Base-by-base conservation (phyloP, 2,888 invertebrate genomes). In the Sarcophaga subvicina region DNA sequence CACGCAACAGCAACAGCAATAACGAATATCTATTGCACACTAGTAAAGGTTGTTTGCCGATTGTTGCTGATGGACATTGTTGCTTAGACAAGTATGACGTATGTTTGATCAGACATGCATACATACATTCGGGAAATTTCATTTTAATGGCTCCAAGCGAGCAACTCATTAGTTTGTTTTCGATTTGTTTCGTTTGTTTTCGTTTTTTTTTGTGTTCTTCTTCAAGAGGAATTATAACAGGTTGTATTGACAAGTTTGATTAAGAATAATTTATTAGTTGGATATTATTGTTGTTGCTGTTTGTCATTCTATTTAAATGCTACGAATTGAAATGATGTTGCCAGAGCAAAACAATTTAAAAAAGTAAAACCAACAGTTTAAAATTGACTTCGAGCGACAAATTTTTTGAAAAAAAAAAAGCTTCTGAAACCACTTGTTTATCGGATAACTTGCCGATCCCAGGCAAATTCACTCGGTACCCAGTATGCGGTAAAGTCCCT, bases 31-130 rank as follows among this genome's bases (percentile, higher is more conserved):
- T 54, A 77, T 59, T 17, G 37, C 71, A 81, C 80, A 72, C 37
- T 47, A 83, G 73, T 72, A 71, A 54, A 70, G 67, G 54, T 54
- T 37, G 37, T 37, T 37, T 37, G 10, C 8, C 37, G 37, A 37
- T 37, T 37, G 37, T 37, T 54, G 54, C 54, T 54, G 54, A 54
- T 54, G 54, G 17, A 54, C 17, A 54, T 54, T 12, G 54, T 71
- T 25, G 69, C 8, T n/a, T 62, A 22, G 20, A 17, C n/a, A 77
- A 45, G 77, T 77, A 59, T 82, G 60, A 66, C 71, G 66, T 54
- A 64, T 66, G 82, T 62, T 59, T 72, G 37, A 22, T 54, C 54
- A 54, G 54, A 54, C 54, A 12, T 54, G 17, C 54, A 14, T 54
- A 17, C 45, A 47, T 27, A 12, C 20, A 47, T 59, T 22, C 4